Percentiles rank a stretch among this genome's conserved stretches.
These are phyloP conservation scores for Microdon myrmicae DNA, from an alignment of 2,888 invertebrate genomes.

Conservation along the genomic window DNA sequence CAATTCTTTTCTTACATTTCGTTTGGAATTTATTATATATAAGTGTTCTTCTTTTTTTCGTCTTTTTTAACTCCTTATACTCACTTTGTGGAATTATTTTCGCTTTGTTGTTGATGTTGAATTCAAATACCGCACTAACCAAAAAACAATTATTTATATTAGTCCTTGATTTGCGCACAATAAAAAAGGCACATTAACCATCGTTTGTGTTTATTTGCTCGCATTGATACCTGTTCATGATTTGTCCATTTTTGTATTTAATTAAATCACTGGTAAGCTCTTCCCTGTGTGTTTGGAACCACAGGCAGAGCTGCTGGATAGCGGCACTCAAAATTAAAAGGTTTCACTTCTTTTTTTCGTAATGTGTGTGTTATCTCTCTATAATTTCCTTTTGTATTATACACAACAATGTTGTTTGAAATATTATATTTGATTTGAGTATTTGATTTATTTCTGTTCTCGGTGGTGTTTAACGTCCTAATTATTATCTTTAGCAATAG, in stretches of 20 bases:
- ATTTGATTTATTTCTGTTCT: constrained; percentile 20
- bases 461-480: constrained; percentile 25
- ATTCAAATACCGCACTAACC: constrained; percentile 37
- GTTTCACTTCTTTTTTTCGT: constrained; percentile 15
- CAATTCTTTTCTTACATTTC: constrained; percentile 18
- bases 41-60: constrained; percentile 14
- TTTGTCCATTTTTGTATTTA: constrained; percentile 23
- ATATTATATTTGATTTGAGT: constrained; percentile 25
- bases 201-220: constrained; percentile 29
- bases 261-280: constrained; percentile 19
- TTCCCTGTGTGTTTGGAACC: constrained; percentile 26
- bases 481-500: constrained; percentile 11
- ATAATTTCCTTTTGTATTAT: constrained; percentile 40
- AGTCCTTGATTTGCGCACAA: constrained; percentile 41
- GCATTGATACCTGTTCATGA: constrained; percentile 10
- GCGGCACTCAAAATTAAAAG: constrained; percentile 6
- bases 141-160: no score
- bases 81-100: constrained; percentile 18
- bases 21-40: constrained; percentile 24
- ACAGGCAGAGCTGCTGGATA: constrained; percentile 6
- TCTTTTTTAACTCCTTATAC: constrained; percentile 13
- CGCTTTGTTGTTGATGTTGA: constrained; percentile 45
- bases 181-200: constrained; percentile 27
- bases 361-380: constrained; percentile 36
- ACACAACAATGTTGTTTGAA: constrained; percentile 30